Conservation (phyloP, 2,113 vertebrate species). For the Oryzias celebensis region DNA sequence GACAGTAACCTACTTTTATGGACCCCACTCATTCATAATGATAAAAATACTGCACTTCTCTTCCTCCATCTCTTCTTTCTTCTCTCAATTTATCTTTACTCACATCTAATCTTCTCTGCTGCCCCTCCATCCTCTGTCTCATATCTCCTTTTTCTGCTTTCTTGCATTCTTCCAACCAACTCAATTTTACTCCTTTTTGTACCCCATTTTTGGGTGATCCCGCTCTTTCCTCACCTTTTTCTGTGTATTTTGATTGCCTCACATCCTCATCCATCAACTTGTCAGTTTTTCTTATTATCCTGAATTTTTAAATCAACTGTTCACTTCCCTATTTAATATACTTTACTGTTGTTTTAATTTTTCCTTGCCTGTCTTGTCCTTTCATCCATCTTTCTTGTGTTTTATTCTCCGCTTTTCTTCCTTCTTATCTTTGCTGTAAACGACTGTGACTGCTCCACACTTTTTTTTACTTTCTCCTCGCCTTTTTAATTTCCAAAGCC, state of each 20-base stretch:
- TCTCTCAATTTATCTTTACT: background rate
- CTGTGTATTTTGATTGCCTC: no score
- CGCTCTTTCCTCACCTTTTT: no score
- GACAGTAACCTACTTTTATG: constrained; percentile 73
- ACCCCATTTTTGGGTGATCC: background rate
- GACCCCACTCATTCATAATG: constrained; percentile 62
- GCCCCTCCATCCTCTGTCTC: background rate
- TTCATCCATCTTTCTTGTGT: background rate
- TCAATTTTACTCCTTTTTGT: background rate
- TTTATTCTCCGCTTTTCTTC: background rate
- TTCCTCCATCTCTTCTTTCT: constrained; percentile 14
- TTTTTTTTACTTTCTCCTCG: background rate
- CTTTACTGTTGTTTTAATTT: background rate
- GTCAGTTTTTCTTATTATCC: no score
- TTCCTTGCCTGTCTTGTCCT: background rate
- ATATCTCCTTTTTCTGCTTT: background rate
- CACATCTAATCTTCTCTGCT: constrained; percentile 12
- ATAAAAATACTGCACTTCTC: constrained; percentile 65
- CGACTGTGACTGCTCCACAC: background rate
- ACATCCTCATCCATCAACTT: no score
- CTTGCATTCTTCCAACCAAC: background rate
- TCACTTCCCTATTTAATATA: no score
- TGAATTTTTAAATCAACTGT: no score
- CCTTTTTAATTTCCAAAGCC: background rate
- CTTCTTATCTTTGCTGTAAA: background rate